phyloP scores from a whole-genome alignment of 2,888 invertebrate genomes.

The Drosophila anceps region DNA sequence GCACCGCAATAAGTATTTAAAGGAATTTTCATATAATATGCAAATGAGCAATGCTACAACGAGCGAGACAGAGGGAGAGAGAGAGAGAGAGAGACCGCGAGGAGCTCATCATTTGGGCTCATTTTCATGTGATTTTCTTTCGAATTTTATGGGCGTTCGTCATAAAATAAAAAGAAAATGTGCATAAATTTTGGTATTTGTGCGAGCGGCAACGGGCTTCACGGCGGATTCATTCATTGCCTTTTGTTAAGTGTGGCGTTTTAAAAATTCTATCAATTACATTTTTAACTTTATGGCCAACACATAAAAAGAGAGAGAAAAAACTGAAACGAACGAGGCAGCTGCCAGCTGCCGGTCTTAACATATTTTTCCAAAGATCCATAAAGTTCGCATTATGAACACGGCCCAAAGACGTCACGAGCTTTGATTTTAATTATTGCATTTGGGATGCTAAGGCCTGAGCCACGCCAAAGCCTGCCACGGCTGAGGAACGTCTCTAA shows the following conservation, averaged over 20 bases:
- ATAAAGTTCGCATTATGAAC: constrained; percentile 42
- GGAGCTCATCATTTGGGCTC: constrained; percentile 39
- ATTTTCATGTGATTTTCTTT: constrained; percentile 73
- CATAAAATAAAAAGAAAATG: constrained; percentile 77
- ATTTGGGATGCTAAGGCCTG: constrained; percentile 39
- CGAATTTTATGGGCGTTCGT: constrained; percentile 76
- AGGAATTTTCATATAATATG: constrained; percentile 79
- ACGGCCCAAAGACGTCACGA: constrained; percentile 19
- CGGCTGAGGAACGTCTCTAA: constrained; percentile 44
- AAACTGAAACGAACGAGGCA: constrained; percentile 9
- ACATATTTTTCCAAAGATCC: constrained; percentile 35
- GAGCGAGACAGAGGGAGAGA: neutral
- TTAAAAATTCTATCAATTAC: constrained; percentile 82
- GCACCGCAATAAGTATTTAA: constrained; percentile 78
- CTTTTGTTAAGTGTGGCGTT: constrained; percentile 54
- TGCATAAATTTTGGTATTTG: constrained; percentile 72
- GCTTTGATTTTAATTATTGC: constrained; percentile 66
- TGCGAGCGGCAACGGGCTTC: neutral
- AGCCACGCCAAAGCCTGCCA: constrained; percentile 13
- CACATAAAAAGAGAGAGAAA: constrained; percentile 52
- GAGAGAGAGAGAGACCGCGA: neutral
- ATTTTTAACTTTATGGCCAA: constrained; percentile 64
- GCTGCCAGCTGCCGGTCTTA: constrained; percentile 11
- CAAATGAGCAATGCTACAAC: constrained; percentile 55
- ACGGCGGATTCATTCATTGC: constrained; percentile 2